These are phyloP conservation scores for Entelurus aequoreus DNA, from an alignment of 2,113 vertebrate species.

Conservation along the genomic window DNA sequence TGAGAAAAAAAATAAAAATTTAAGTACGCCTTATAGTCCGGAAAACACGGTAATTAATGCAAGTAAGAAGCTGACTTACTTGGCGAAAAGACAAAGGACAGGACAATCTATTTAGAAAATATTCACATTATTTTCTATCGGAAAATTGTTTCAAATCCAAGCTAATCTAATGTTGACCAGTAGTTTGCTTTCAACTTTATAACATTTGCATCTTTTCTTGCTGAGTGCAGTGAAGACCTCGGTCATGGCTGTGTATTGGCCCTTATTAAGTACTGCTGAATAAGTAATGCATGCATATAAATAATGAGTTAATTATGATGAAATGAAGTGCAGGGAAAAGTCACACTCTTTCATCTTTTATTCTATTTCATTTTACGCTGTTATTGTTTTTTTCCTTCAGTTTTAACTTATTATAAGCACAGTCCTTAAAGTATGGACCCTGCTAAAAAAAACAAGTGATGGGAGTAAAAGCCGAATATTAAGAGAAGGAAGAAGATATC, in stretches of 20 bases:
- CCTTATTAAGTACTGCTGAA: conserved; percentile 4
- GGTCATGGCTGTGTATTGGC: not conserved
- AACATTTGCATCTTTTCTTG: too few relatives aligned
- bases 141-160: too few relatives aligned
- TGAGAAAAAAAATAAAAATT: too few relatives aligned
- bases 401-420: not conserved
- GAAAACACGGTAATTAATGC: too few relatives aligned
- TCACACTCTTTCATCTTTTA: not conserved
- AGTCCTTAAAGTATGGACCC: conserved; percentile 10
- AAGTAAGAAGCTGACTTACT: too few relatives aligned
- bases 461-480: conserved; percentile 18
- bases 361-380: not conserved
- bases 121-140: too few relatives aligned
- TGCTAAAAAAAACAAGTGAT: conserved; percentile 18
- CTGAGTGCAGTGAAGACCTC: not conserved
- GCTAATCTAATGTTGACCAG: too few relatives aligned
- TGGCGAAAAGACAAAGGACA: too few relatives aligned
- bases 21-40: too few relatives aligned
- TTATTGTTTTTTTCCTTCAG: not conserved
- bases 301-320: conserved; percentile 3
- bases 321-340: not conserved
- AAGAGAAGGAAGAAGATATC: conserved; percentile 7
- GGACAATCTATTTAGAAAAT: too few relatives aligned
- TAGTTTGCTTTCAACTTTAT: too few relatives aligned
- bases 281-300: not conserved